Evolutionary conservation across 2,888 invertebrate species (phyloP).

Genomic region (Chaetogeoica ovagalla): DNA sequence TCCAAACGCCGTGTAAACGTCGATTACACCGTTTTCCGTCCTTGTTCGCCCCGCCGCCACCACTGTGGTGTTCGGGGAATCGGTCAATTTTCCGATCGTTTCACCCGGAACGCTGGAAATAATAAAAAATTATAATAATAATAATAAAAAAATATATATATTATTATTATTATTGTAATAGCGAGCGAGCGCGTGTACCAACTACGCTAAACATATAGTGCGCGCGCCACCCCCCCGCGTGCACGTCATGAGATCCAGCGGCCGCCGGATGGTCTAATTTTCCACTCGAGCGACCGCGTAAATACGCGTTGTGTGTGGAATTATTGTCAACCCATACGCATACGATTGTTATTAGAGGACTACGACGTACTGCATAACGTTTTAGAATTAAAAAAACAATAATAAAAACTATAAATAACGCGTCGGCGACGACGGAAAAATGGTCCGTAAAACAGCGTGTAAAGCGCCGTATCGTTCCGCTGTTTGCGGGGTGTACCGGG

Average conservation of each 20-base stretch:
- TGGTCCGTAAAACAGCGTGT: too few species aligned
- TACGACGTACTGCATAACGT: too few species aligned
- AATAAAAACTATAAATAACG: constrained; percentile 4
- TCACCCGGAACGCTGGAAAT: constrained; percentile 41
- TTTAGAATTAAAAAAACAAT: constrained; percentile 24
- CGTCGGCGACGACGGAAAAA: background rate
- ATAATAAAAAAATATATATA: too few species aligned
- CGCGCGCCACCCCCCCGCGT: too few species aligned
- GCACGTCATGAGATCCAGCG: too few species aligned
- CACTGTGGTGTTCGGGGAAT: background rate
- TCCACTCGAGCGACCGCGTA: constrained; percentile 48
- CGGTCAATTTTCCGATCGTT: constrained; percentile 32
- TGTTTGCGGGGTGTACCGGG: too few species aligned
- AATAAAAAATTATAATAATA: background rate
- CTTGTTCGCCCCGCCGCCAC: background rate
- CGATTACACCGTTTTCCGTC: background rate
- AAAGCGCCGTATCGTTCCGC: too few species aligned
- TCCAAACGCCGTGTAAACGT: too few species aligned
- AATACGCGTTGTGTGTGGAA: constrained; percentile 39
- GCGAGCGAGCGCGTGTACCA: too few species aligned
- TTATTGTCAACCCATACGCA: constrained; percentile 40
- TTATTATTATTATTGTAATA: background rate
- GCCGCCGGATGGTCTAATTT: constrained; percentile 48
- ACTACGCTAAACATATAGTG: too few species aligned
- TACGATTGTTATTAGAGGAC: too few species aligned